A percentile compares a stretch with the other conserved stretches of the same genome.
These are phyloP conservation scores for Calliscelio sp. DNA, from an alignment of 2,888 invertebrate species.

Conservation along the genomic window DNA sequence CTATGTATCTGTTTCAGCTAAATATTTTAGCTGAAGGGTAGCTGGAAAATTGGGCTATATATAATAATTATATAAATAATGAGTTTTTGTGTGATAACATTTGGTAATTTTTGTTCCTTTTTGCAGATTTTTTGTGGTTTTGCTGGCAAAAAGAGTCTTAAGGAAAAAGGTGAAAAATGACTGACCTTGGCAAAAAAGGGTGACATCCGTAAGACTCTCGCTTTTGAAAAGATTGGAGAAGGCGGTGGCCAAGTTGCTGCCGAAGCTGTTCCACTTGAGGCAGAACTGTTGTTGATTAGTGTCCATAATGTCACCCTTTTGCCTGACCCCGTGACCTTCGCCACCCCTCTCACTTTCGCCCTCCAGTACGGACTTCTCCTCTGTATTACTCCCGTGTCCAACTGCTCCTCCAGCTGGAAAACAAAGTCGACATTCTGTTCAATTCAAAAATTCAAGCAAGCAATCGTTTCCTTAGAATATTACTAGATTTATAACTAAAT, in stretches of 20 bases:
- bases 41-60: no score
- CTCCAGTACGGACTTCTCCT: conserved; percentile 82
- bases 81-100: no score
- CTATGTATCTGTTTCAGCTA: no score
- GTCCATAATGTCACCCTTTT: conserved; percentile 93
- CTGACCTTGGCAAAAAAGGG: conserved; percentile 97
- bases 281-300: conserved; percentile 96
- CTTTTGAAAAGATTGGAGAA: conserved; percentile 97
- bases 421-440: no score
- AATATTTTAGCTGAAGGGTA: no score
- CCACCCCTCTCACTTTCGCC: conserved; percentile 83
- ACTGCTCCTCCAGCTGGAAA: conserved; percentile 84
- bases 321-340: conserved; percentile 83
- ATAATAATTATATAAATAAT: no score
- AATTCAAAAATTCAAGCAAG: no score
- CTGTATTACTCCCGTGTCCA: conserved; percentile 84
- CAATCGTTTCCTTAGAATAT: not conserved
- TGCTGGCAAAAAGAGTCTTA: not conserved
- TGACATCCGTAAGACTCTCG: conserved; percentile 96
- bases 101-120: no score
- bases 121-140: no score
- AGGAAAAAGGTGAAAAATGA: conserved; percentile 74
- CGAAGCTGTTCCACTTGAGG: conserved; percentile 98
- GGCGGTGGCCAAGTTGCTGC: conserved; percentile 96
- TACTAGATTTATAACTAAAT: no score